These are phyloP conservation scores for Lemur catta DNA, from an alignment of 2,797 vertebrate species.

Conservation along the genomic window DNA sequence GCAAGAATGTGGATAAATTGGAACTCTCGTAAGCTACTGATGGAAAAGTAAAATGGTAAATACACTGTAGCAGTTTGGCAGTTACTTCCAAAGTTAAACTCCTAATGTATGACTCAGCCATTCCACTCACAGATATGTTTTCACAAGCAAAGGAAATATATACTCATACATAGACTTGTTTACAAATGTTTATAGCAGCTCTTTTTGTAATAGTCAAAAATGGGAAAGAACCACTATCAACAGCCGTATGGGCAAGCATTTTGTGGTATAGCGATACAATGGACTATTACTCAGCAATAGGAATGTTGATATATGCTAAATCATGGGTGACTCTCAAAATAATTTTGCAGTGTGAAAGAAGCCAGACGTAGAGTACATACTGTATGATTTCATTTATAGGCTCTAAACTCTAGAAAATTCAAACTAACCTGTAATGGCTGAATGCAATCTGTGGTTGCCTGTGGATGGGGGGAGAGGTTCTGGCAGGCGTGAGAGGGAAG, in stretches of 20 bases:
- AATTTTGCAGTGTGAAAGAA: not conserved
- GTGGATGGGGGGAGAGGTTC: not conserved
- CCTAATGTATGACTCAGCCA: not conserved
- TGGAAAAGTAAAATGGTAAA: not conserved
- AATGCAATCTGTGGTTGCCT: not conserved
- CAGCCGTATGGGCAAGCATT: not conserved
- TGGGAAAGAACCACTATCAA: not conserved
- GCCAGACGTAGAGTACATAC: not conserved
- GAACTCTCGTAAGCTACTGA: not conserved
- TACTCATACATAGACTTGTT: not conserved
- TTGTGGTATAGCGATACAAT: not conserved
- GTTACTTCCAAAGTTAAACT: not conserved
- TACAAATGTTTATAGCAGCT: not conserved
- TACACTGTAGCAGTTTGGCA: not conserved
- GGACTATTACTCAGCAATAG: not conserved
- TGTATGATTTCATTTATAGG: not conserved
- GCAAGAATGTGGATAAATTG: not conserved
- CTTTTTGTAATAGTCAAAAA: not conserved
- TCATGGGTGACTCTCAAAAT: not conserved
- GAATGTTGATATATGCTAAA: not conserved
- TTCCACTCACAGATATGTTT: not conserved
- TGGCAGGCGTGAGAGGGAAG: not conserved
- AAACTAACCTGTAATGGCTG: not conserved
- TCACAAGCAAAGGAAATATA: not conserved
- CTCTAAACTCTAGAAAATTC: not conserved